A percentile compares a stretch with the other conserved stretches of the same genome.
These are phyloP conservation scores for Dallia pectoralis DNA, from an alignment of 2,797 vertebrate species.

Conservation along the genomic window DNA sequence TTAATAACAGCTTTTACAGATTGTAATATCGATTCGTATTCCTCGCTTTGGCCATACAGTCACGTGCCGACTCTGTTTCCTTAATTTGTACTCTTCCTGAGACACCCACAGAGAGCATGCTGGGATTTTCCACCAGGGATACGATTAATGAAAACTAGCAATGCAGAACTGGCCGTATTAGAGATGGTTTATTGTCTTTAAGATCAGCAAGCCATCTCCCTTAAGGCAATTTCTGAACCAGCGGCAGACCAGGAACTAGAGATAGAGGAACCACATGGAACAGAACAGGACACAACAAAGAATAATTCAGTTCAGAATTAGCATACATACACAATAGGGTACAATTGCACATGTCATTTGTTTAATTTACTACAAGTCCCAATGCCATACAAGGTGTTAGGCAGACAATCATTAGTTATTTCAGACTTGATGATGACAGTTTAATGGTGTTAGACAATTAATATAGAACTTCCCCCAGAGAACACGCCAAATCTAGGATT, in stretches of 20 bases:
- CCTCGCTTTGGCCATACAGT: no score
- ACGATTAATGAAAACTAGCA: not conserved
- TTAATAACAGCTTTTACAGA: no score
- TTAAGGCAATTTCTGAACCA: not conserved
- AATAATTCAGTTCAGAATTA: conserved; percentile 18
- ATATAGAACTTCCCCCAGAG: not conserved
- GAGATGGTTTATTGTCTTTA: not conserved
- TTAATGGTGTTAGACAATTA: not conserved
- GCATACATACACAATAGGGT: conserved; percentile 41
- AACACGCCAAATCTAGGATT: not conserved
- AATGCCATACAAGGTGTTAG: conserved; percentile 40
- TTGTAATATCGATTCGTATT: no score
- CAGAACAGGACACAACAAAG: not conserved
- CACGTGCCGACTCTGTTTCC: no score
- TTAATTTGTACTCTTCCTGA: no score
- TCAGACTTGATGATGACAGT: conserved; percentile 6
- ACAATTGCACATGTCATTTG: conserved; percentile 26
- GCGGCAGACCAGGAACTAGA: not conserved
- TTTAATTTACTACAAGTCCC: conserved; percentile 37
- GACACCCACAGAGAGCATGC: no score
- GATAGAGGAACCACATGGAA: not conserved
- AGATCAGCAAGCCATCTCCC: not conserved
- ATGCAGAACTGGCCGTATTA: not conserved
- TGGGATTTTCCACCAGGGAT: not conserved
- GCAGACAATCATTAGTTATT: conserved; percentile 32